Base-by-base conservation (phyloP, 2,888 invertebrate genomes). In the Atrina japonica region DNA sequence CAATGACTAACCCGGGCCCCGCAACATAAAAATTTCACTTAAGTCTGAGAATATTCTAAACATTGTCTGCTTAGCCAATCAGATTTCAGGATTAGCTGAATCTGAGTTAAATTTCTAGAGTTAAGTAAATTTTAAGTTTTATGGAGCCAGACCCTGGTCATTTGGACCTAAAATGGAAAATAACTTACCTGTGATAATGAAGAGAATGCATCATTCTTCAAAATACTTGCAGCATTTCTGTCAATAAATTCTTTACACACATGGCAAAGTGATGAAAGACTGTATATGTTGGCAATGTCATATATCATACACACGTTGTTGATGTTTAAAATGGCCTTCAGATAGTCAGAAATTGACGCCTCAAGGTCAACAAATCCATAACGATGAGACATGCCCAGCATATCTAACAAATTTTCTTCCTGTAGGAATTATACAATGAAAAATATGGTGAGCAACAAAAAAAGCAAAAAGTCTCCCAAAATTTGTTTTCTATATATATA, bases 361-460 rank as follows among this genome's bases (percentile, higher is more conserved):
- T 99, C 98, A 80, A 99, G 91, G 90, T 97, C 96, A 70, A 93
- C 94, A 92, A 99, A 98, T 70, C 97, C 97, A 92, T 97, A 99
- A 90, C 97, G 95, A 92, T 99, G 97, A 41, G 98, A 96, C 89
- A 99, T 92, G 5, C 97, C 97, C 21, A 95, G 90, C 59, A 94
- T 93, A 82, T 93, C 93, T 56, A 93, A 83, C 30, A 93, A 88
- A 45, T 84, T 83, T 41, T 89, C 89, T 69, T 90, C 89, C 89
- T 90, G 79, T 9, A 77, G 55, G 64, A 11, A 59, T 50, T 23
- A 23, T 25, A 1, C 14, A 21, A 18, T n/a, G n/a, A 9, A 27
- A 53, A 29, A n/a, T 21, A 49, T 21, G 18, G 49, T 11, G 7
- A 49, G 18, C 18, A n/a, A n/a, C n/a, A 11, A 49, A 49, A 25